Conservation (phyloP, 1,140 invertebrate species). For the Zaprionus capensis region DNA sequence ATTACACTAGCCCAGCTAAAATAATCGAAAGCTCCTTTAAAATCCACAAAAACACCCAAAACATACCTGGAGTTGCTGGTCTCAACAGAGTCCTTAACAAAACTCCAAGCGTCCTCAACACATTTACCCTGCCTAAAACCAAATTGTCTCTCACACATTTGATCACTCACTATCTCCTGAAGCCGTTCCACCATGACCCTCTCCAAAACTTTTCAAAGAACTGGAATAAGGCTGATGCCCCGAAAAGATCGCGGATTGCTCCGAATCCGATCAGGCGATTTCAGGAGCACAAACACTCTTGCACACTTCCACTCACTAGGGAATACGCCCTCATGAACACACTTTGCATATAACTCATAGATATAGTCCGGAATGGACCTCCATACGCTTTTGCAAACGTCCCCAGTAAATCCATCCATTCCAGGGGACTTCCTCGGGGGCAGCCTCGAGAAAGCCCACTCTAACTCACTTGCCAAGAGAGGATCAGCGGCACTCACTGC, state of each 20-base stretch:
- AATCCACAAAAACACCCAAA: too few species aligned
- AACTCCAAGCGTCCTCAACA: neutral
- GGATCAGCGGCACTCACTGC: neutral
- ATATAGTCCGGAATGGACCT: conserved; percentile 36
- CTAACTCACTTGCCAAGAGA: neutral
- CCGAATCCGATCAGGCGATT: conserved; percentile 1
- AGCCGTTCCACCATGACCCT: neutral
- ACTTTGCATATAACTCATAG: neutral
- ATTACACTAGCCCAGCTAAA: neutral
- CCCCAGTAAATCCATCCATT: conserved; percentile 27
- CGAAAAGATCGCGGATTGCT: conserved; percentile 5
- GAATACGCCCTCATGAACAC: neutral
- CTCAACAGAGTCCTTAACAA: neutral
- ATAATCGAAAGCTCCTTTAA: neutral
- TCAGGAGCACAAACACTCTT: conserved; percentile 5
- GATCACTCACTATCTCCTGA: conserved; percentile 2
- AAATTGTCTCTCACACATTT: neutral
- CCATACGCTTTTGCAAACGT: conserved; percentile 26
- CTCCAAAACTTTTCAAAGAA: neutral
- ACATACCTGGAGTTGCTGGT: neutral
- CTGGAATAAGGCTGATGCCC: conserved; percentile 4
- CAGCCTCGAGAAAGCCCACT: neutral
- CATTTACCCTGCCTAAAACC: conserved; percentile 14
- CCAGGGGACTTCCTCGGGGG: conserved; percentile 26
- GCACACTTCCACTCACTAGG: conserved; percentile 3